These are phyloP conservation scores for Tanytarsus gracilentus DNA, from an alignment of 2,888 invertebrate species.

Conservation along the genomic window DNA sequence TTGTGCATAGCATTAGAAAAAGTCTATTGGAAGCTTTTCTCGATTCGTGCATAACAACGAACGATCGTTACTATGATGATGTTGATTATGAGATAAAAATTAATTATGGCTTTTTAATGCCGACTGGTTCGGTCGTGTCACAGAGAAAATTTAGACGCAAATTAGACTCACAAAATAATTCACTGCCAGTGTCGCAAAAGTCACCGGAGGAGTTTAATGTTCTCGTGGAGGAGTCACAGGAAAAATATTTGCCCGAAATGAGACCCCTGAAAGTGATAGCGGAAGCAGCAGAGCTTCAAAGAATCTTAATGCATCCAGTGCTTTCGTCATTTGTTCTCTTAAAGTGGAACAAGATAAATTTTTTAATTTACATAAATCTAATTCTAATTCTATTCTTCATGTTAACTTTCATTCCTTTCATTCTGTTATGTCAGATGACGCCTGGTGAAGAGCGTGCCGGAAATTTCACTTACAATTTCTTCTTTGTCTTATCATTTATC, in stretches of 20 bases:
- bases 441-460: slow-evolving; percentile 43
- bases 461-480: neutral
- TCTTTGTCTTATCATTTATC: slow-evolving; percentile 35
- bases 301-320: slow-evolving; percentile 66
- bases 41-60: slow-evolving; percentile 61
- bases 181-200: neutral
- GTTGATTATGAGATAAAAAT: slow-evolving; percentile 63
- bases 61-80: slow-evolving; percentile 55
- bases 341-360: slow-evolving; percentile 71
- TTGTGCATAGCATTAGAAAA: slow-evolving; percentile 62
- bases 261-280: slow-evolving; percentile 66
- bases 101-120: slow-evolving; percentile 61
- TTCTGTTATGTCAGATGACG: slow-evolving; percentile 55
- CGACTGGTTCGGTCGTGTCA: slow-evolving; percentile 42
- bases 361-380: slow-evolving; percentile 64
- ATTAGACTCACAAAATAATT: neutral
- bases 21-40: slow-evolving; percentile 62
- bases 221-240: neutral
- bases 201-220: neutral
- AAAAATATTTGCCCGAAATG: slow-evolving; percentile 52
- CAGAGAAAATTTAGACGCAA: neutral
- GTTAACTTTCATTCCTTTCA: slow-evolving; percentile 57
- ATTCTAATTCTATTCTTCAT: slow-evolving; percentile 62
- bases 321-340: slow-evolving; percentile 69
- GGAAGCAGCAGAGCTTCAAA: slow-evolving; percentile 54